phyloP scores from a whole-genome alignment of 1,140 invertebrate species.

The Sogatella furcifera region DNA sequence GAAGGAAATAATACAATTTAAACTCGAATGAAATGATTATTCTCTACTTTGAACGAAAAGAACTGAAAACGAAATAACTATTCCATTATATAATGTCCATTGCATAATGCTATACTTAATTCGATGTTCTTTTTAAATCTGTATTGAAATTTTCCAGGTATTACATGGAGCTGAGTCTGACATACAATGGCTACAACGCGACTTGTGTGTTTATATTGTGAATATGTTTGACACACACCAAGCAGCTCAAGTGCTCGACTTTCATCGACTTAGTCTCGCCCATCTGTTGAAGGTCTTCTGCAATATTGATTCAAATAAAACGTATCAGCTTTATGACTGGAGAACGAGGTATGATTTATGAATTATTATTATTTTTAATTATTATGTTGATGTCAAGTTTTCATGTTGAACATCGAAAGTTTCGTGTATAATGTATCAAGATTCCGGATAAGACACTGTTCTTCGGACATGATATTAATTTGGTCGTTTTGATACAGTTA shows the following conservation, averaged over 20 bases:
- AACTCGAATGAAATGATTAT: too few species aligned
- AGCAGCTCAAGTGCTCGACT: constrained; percentile 66
- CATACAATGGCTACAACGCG: constrained; percentile 88
- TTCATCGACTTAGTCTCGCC: constrained; percentile 62
- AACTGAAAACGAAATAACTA: too few species aligned
- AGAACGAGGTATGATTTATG: constrained; percentile 57
- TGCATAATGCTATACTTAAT: background rate
- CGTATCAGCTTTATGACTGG: constrained; percentile 93
- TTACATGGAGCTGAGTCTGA: constrained; percentile 89
- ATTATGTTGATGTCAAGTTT: too few species aligned
- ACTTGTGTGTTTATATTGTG: constrained; percentile 90
- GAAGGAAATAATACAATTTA: too few species aligned
- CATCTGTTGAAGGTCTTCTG: constrained; percentile 74
- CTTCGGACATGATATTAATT: too few species aligned
- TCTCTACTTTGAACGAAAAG: too few species aligned
- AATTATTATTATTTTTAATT: too few species aligned
- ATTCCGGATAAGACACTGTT: too few species aligned
- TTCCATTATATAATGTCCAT: too few species aligned
- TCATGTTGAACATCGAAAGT: too few species aligned
- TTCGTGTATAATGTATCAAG: too few species aligned
- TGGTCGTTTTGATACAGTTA: too few species aligned
- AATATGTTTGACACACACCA: constrained; percentile 96
- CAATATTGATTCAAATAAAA: constrained; percentile 70
- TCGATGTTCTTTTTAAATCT: background rate
- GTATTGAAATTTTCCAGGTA: constrained; percentile 41